Base-by-base conservation (phyloP, 2,113 vertebrate genomes). In the Sapayoa aenigma region DNA sequence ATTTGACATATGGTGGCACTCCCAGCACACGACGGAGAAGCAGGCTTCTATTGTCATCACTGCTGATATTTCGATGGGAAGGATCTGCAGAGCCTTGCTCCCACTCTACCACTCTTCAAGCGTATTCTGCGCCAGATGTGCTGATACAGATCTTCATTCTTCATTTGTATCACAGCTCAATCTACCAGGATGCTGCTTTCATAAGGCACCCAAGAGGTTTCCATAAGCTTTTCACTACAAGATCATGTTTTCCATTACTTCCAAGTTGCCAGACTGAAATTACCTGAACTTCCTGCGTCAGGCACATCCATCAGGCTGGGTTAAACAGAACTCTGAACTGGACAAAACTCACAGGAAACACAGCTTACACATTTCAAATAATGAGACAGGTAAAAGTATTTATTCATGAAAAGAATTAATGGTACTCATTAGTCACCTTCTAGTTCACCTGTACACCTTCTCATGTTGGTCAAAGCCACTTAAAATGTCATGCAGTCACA, bases 71-170 rank as follows among this genome's bases (percentile, higher is more conserved):
- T 79, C 12, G 31, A 83, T 15, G 25, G n/a, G 44, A 95, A 80
- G 35, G 50, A 78, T 25, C 9, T 10, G 35, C 6, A 33, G 50
- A 79, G 35, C 6, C 66, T 49, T 52, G 33, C 16, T 83, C 17
- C 44, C 53, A 65, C 31, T 12, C 11, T 3, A 47, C 67, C 33
- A 46, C 21, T 62, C 9, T 8, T 6, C 53, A 58, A 24, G 20
- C 0, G 0, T 30, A 33, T 37, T 63, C 49, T 56, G 68, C 1
- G 8, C 9, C 50, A 68, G 52, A 60, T 27, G 44, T 21, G 17
- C 22, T 33, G 53, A 35, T 10, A 16, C 1, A 3, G 37, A 35
- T 35, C 18, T 50, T 79, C 35, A 62, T 21, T 86, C 80, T 69
- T 86, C 68, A 80, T 13, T 67, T 0, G 0, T 39, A 53, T n/a